Conservation (phyloP, 2,888 invertebrate species). For the Microctonus aethiopoides region DNA sequence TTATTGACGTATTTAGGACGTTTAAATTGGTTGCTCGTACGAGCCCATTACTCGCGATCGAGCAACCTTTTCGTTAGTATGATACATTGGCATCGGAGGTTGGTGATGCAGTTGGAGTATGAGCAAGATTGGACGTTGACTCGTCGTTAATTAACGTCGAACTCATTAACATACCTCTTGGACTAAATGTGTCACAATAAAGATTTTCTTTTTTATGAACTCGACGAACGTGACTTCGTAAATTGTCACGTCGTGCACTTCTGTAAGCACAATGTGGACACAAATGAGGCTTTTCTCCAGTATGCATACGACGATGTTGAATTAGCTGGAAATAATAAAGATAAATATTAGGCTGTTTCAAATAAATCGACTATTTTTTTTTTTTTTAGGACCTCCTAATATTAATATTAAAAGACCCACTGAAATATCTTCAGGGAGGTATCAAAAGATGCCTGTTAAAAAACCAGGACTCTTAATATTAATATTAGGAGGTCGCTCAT, state of each 20-base stretch:
- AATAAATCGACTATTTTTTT: too few species aligned
- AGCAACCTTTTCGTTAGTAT: conserved; percentile 50
- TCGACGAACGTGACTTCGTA: conserved; percentile 70
- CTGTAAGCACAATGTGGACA: conserved; percentile 72
- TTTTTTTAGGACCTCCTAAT: too few species aligned
- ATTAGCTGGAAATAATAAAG: conserved; percentile 63
- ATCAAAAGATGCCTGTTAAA: too few species aligned
- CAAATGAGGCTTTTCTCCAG: conserved; percentile 71
- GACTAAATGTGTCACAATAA: conserved; percentile 71
- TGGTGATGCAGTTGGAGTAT: conserved; percentile 56
- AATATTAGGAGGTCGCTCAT: too few species aligned
- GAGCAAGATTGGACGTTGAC: conserved; percentile 37
- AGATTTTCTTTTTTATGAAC: conserved; percentile 71
- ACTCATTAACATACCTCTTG: conserved; percentile 67
- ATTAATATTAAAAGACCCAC: too few species aligned
- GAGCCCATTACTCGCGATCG: conserved; percentile 29
- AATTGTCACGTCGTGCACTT: conserved; percentile 70
- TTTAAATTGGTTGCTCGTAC: conserved; percentile 41
- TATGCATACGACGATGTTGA: conserved; percentile 71
- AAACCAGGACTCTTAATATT: too few species aligned
- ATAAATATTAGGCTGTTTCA: too few species aligned
- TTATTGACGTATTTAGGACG: conserved; percentile 60
- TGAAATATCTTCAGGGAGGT: too few species aligned
- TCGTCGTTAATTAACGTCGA: conserved; percentile 44
- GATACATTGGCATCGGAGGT: conserved; percentile 54